Evolutionary conservation across 2,888 invertebrate species (phyloP).

Genomic region (Caenorhabditis plicata): DNA sequence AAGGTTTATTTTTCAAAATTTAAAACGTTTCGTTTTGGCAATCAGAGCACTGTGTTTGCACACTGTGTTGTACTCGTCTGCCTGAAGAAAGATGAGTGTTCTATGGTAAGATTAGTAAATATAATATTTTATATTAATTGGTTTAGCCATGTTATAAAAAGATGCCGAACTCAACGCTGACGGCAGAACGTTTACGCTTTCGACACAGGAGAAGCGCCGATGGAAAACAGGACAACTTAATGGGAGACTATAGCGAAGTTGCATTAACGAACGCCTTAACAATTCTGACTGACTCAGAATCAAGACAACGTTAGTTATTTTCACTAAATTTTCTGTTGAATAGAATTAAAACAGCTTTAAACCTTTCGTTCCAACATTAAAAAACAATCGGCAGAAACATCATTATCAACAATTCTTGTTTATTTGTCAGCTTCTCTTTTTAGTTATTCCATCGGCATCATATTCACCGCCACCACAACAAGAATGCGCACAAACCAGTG

Average conservation of each 20-base stretch:
- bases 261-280: conserved; percentile 23
- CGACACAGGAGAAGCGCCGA: conserved; percentile 33
- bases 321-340: too few relatives aligned
- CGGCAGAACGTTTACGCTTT: conserved; percentile 45
- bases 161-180: conserved; percentile 44
- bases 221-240: not conserved
- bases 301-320: conserved; percentile 12
- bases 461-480: not conserved
- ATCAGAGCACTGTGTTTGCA: conserved; percentile 55
- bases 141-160: conserved; percentile 43
- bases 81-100: conserved; percentile 49
- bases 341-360: too few relatives aligned
- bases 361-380: too few relatives aligned
- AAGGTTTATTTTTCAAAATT: conserved; percentile 56
- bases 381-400: too few relatives aligned
- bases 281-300: conserved; percentile 25
- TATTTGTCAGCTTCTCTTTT: conserved; percentile 1
- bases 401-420: not conserved
- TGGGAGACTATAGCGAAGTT: conserved; percentile 4
- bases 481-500: conserved; percentile 8
- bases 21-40: conserved; percentile 58
- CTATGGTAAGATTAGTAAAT: conserved; percentile 37
- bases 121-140: not conserved
- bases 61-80: conserved; percentile 61
- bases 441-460: conserved; percentile 3